Evolutionary conservation across 92 coral and sea anemone species (phyloP), one percentile per base, ranked within the genome.

Genomic region (Anthopleura xanthogrammica): DNA sequence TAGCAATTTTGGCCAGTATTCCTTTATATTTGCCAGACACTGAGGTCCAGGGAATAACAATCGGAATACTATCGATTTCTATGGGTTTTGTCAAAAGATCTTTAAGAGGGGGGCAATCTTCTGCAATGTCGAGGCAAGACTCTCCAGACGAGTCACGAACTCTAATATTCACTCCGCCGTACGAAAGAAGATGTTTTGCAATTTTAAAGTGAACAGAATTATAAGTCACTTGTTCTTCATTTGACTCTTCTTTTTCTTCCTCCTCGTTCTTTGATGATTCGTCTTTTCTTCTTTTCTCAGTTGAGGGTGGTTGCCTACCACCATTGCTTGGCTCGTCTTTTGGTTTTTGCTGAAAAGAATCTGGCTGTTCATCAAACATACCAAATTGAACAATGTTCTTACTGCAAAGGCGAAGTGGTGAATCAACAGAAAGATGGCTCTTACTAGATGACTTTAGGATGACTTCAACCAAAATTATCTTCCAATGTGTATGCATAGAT

Each of bases 41-140:
- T 4, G 64, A 57, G 20, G 64, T 57, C 64, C 64, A 57, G 5
- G 64, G 64, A 19, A 57, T 57, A 19, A 57, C 5, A 3, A 14
- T 19, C 12, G 16, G 16, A 19, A 57, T 57, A 4, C 1, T 3
- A 19, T 57, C 64, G 20, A 14, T 19, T 14, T 16, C 20, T 14
- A 57, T 16, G 16, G 64, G 64, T 23, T 52, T 11, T 4, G 17
- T 14, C 48, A 77, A 60, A 22, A 77, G 80, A 50, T 77, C 80
- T 16, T 50, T 16, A 16, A 77, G 17, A 16, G 3, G 16, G 20
- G 60, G 13, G 29, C 4, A 23, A 24, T 77, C 80, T 7, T 77
- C 10, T 41, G 80, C 80, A 77, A 77, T 77, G 6, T 77, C 80
- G 16, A 7, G 19, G 56, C 80, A 77, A 57, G 64, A 16, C 5